Evolutionary conservation across 23 tunicate genomes (phyloP), one percentile per base, ranked within the genome.

Genomic region (Halocynthia aurantium): DNA sequence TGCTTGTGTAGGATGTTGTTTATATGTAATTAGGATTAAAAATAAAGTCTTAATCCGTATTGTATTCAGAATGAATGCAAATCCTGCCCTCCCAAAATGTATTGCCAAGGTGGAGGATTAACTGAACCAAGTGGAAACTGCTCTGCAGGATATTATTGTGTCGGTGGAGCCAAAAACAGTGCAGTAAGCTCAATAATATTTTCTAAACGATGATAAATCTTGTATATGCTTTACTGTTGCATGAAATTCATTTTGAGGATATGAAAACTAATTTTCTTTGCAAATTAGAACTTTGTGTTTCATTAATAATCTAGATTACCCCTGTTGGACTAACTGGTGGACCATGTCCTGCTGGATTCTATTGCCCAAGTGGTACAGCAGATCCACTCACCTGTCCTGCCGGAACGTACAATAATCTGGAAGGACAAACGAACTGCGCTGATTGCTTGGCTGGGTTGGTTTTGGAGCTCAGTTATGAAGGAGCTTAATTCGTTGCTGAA

Each of bases 81-180:
- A 8, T 31, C 50, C 8, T 94, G 99, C 51, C 87, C 87, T 11
- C 81, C 95, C 15, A 95, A 95, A 13, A 64, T 55, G 75, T 94
- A 87, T 53, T 94, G 99, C 58, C 70, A 61, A 20, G 81, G 61
- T 11, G 96, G 86, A 15, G 69, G 57, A 6, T 18, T 20, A 50
- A 73, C 83, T 12, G 84, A 73, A 69, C 96, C 96, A 18, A 89
- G 77, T 51, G 96, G 96, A 15, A 64, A 82, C 67, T 96, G 99
- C 69, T 62, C 63, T 50, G 93, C 85, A 21, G 99, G 99, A 17
- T 89, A 78, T 70, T 89, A 82, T 69, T 96, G 99, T 50, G 20
- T 51, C 10, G 81, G 73, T 0, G 80, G 80, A 31, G 84, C 98
- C 21, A 72, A 79, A 5, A 77, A 40, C 53, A 72, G 71, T 8